A percentile compares a stretch with the other conserved stretches of the same genome.
Evolutionary conservation across 2,888 invertebrate species (phyloP).

Genomic region (Callyntrura guangdongensis): DNA sequence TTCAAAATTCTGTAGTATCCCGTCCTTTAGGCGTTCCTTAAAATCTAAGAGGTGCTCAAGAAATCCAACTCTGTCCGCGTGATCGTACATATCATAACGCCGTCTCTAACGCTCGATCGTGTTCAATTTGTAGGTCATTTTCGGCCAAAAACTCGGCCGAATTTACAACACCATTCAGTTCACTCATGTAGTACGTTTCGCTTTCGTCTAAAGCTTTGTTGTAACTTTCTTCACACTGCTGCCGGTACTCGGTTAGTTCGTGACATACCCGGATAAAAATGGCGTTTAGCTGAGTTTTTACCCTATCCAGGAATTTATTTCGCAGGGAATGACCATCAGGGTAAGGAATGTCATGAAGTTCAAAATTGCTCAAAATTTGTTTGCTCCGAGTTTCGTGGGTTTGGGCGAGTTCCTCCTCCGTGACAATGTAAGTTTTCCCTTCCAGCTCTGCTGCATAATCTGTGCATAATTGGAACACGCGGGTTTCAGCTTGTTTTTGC

Average conservation of each 20-base stretch:
- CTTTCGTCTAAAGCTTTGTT: neutral
- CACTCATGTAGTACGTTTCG: neutral
- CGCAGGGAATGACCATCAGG: neutral
- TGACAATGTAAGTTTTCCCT: neutral
- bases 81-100: slow-evolving; percentile 18
- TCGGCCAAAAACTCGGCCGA: slow-evolving; percentile 46
- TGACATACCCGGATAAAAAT: neutral
- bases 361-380: neutral
- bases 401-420: neutral
- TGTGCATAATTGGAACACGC: neutral
- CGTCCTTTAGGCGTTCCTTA: neutral
- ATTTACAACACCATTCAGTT: slow-evolving; percentile 16
- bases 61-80: slow-evolving; percentile 25
- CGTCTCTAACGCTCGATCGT: neutral
- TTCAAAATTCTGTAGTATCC: neutral
- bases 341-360: neutral
- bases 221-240: slow-evolving; percentile 11
- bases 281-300: neutral
- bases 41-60: slow-evolving; percentile 7
- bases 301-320: neutral
- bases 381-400: neutral
- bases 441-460: slow-evolving; percentile 3
- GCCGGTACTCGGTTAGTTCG: neutral
- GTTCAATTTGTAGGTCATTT: slow-evolving; percentile 27
- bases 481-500: neutral